phyloP scores from a whole-genome alignment of 1,140 invertebrate species.

The Drosophila saltans region DNA sequence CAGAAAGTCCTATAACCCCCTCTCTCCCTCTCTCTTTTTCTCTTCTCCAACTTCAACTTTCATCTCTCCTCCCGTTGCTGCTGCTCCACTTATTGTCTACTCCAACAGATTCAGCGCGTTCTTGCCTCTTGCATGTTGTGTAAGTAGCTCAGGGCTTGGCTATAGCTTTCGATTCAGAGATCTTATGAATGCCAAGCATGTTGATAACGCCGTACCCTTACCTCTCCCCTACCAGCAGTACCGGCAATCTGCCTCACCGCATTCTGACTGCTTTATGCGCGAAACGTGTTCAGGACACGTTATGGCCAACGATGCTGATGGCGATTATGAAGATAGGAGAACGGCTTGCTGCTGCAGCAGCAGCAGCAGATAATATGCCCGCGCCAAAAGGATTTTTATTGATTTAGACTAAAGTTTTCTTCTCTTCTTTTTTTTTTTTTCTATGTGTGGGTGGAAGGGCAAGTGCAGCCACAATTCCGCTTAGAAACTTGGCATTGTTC shows the following conservation, averaged over 20 bases:
- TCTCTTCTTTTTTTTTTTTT: not conserved
- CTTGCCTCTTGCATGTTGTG: conserved; percentile 1
- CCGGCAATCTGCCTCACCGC: conserved; percentile 2
- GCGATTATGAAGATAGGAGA: conserved; percentile 71
- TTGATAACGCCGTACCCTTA: conserved; percentile 58
- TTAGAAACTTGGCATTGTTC: conserved; percentile 36
- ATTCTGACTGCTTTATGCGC: conserved; percentile 39
- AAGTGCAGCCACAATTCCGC: conserved; percentile 16
- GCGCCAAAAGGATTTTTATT: conserved; percentile 62
- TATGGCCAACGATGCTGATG: conserved; percentile 66
- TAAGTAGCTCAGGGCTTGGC: conserved; percentile 69
- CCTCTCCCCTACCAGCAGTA: not conserved
- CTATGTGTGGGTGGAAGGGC: not conserved
- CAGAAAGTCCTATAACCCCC: conserved; percentile 3
- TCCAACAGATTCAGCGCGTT: conserved; percentile 7
- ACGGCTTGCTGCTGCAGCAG: conserved; percentile 17
- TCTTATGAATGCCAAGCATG: conserved; percentile 78
- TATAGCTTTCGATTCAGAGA: conserved; percentile 69
- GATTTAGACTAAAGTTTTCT: conserved; percentile 54
- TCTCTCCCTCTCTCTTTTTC: not conserved
- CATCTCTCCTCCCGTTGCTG: not conserved
- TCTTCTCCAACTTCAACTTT: too few species aligned
- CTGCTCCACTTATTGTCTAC: conserved; percentile 19
- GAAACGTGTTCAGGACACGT: conserved; percentile 72
- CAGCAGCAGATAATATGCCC: conserved; percentile 18